Conservation (phyloP, 1,140 invertebrate genomes). For the Helicorthomorpha holstii region DNA sequence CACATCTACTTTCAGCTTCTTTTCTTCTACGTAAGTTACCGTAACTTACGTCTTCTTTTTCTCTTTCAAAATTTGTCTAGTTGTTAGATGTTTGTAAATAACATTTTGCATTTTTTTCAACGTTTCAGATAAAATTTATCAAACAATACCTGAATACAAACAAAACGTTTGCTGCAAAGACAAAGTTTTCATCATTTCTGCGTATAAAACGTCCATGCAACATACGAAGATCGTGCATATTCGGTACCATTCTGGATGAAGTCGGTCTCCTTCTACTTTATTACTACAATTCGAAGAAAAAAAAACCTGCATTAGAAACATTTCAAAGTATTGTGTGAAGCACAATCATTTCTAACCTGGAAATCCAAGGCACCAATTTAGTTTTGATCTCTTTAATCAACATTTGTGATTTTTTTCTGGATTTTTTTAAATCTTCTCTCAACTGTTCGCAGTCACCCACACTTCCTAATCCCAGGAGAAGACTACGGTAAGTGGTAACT, state of each 20-base stretch:
- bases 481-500: constrained; percentile 19
- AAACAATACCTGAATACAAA: constrained; percentile 1
- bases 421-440: constrained; percentile 20
- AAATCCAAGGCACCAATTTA: constrained; percentile 12
- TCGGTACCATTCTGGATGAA: not conserved
- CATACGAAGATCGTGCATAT: not conserved
- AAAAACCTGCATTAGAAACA: constrained; percentile 2
- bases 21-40: no score
- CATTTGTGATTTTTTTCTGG: constrained; percentile 20
- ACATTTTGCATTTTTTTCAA: no score
- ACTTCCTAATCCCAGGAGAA: constrained; percentile 20
- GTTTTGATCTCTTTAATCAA: constrained; percentile 15
- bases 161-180: not conserved
- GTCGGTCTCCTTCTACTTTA: not conserved
- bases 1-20: no score
- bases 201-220: not conserved
- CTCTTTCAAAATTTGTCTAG: no score
- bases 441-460: constrained; percentile 21
- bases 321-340: not conserved
- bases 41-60: no score
- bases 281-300: not conserved
- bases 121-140: no score
- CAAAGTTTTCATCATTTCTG: not conserved
- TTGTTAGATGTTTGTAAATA: no score
- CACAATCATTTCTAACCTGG: not conserved